phyloP scores from a whole-genome alignment of 2,113 vertebrate genomes.

The Triplophysa rosa region DNA sequence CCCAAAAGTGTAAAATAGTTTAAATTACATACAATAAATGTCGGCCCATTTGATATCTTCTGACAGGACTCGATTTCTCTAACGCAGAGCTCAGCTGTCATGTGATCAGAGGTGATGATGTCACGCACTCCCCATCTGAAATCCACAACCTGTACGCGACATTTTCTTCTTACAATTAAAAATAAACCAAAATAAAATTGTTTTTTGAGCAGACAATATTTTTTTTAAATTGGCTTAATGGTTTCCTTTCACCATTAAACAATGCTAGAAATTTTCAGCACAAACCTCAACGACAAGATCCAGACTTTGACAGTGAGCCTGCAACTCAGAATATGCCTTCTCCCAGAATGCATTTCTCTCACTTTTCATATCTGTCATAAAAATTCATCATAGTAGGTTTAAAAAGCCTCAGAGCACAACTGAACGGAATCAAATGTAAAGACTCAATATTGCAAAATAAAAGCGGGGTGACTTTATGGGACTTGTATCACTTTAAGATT shows the following conservation, averaged over 20 bases:
- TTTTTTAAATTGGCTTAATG: not conserved
- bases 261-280: not conserved
- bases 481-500: no score
- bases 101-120: conserved; percentile 61
- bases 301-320: conserved; percentile 76
- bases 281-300: conserved; percentile 81
- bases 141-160: conserved; percentile 74
- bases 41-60: conserved; percentile 72
- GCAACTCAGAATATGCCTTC: conserved; percentile 72
- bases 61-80: conserved; percentile 74
- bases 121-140: conserved; percentile 76
- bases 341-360: conserved; percentile 79
- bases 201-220: not conserved
- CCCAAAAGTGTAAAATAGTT: not conserved
- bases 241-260: not conserved
- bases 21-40: conserved; percentile 73
- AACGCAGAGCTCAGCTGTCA: conserved; percentile 72
- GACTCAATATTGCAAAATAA: not conserved
- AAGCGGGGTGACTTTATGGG: no score
- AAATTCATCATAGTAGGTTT: not conserved
- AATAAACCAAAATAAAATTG: not conserved
- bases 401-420: not conserved
- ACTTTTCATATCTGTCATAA: conserved; percentile 75
- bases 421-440: not conserved
- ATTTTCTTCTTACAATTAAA: not conserved